Base-by-base conservation (phyloP, 2,888 invertebrate genomes). In the Chirona hameri region DNA sequence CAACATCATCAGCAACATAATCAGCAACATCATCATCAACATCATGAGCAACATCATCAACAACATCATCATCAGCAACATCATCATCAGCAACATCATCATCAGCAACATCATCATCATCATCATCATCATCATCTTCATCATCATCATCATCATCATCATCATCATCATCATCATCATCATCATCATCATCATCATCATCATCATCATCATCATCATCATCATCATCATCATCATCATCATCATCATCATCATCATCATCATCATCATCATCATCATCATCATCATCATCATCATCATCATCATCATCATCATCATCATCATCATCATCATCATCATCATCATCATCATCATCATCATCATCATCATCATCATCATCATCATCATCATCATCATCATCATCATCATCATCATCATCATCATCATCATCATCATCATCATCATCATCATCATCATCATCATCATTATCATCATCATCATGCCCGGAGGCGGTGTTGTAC, bases 91-190 rank as follows among this genome's bases (percentile, higher is more conserved):
- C n/a, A n/a, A n/a, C n/a, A n/a, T n/a, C n/a, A n/a, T n/a, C n/a
- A n/a, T n/a, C n/a, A n/a, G n/a, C n/a, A n/a, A n/a, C 65, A 65
- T 65, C 65, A 65, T 65, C 65, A 65, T 65, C 65, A 65, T 65
- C 65, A 65, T 65, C 65, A 65, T 65, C 65, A 65, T 65, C 65
- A 65, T 65, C 65, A 65, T 65, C 65, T 21, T 65, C 65, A 65
- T 65, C 65, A 65, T 65, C 65, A 65, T 65, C 65, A 65, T 65
- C 65, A 65, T 65, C 65, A 65, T 65, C 65, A 65, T 65, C 65
- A 65, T 65, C 65, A 65, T 65, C 65, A 65, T 65, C 65, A 65
- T 65, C 65, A 65, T 65, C 65, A 65, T 65, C 65, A 65, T 65
- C 65, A 65, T 65, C 65, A 65, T 65, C 65, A 65, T 65, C 65